These are phyloP conservation scores for Heterocephalus glaber DNA, from an alignment of 2,113 vertebrate species.

Conservation along the genomic window DNA sequence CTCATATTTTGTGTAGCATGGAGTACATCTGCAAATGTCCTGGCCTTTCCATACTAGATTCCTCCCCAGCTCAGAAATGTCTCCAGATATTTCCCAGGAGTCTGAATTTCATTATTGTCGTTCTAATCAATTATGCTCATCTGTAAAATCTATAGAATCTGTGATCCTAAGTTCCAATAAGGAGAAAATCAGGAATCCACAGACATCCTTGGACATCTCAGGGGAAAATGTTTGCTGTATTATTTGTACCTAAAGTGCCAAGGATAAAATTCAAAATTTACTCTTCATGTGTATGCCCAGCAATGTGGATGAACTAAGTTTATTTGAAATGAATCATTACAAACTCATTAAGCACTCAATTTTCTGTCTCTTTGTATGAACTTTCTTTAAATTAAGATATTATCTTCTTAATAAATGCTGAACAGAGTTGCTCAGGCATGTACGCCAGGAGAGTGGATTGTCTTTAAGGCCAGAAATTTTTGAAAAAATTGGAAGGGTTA, in stretches of 20 bases:
- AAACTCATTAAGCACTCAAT: conserved; percentile 40
- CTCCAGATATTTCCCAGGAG: background rate
- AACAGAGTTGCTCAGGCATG: background rate
- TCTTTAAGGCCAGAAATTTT: background rate
- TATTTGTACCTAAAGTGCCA: too few relatives aligned
- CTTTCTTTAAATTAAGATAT: conserved; percentile 39
- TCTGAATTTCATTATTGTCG: rapidly evolving
- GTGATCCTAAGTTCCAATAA: background rate
- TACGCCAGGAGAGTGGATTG: background rate
- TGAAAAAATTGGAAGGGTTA: background rate
- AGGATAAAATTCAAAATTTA: background rate
- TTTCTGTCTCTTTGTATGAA: conserved; percentile 41
- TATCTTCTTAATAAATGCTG: conserved; percentile 41
- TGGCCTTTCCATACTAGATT: background rate
- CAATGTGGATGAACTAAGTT: background rate
- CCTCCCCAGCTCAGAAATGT: background rate
- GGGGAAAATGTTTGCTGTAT: background rate
- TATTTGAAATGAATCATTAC: conserved; percentile 21
- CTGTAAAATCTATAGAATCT: background rate
- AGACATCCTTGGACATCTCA: background rate
- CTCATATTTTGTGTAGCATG: background rate
- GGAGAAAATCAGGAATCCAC: background rate
- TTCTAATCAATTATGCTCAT: background rate
- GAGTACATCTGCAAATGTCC: background rate
- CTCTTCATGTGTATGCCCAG: background rate